Evolutionary conservation across 2,113 vertebrate species (phyloP).

Genomic region (Prunella fulvescens): DNA sequence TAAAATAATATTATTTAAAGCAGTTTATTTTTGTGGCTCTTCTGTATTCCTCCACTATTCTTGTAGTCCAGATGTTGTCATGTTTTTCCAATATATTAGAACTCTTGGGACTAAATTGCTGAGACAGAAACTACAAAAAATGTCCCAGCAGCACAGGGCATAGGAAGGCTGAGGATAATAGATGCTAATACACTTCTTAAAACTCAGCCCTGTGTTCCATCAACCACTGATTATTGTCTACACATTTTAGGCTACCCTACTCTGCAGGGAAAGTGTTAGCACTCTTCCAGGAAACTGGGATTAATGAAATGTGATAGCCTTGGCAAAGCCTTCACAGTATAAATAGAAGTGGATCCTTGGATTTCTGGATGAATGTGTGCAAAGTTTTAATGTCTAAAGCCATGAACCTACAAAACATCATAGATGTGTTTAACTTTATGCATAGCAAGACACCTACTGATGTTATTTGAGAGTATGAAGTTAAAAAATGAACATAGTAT

Average conservation of each 20-base stretch:
- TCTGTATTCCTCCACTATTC: background rate
- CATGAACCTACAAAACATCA: background rate
- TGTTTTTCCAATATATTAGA: background rate
- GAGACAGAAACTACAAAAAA: background rate
- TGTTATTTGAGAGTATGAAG: background rate
- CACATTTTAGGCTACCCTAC: background rate
- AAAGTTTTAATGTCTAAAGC: background rate
- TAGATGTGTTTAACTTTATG: background rate
- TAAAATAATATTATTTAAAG: background rate
- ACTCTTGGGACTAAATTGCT: background rate
- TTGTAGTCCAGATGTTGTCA: background rate
- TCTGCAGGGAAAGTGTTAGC: background rate
- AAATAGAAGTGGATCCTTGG: constrained; percentile 22
- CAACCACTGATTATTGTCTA: background rate
- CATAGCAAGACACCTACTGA: background rate
- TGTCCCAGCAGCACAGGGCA: background rate
- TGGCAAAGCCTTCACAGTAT: background rate
- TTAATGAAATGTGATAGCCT: constrained; percentile 27
- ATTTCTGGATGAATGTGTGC: background rate
- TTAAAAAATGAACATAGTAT: background rate
- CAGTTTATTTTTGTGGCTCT: background rate
- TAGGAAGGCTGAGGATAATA: background rate
- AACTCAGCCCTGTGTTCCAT: background rate
- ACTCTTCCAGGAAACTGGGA: constrained; percentile 37
- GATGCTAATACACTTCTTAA: background rate